These are phyloP conservation scores for Zosterops japonicus DNA, from an alignment of 2,113 vertebrate genomes.

Conservation along the genomic window DNA sequence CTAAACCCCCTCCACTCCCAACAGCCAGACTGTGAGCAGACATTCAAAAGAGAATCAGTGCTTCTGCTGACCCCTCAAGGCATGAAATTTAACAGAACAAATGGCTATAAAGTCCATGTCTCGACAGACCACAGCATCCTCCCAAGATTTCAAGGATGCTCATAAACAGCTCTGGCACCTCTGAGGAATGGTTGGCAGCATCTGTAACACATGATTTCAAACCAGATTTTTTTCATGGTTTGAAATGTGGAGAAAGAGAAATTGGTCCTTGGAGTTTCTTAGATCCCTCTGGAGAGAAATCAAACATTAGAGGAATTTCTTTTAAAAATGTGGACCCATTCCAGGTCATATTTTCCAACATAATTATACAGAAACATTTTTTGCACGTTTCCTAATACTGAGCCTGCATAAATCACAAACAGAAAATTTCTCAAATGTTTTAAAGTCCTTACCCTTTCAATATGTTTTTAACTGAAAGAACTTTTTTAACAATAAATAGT, in stretches of 20 bases:
- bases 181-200: rapidly evolving
- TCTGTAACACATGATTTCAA: not conserved
- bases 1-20: not conserved
- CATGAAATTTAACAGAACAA: not conserved
- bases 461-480: not conserved
- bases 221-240: not conserved
- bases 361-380: not conserved
- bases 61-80: not conserved
- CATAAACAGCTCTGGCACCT: not conserved
- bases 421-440: not conserved
- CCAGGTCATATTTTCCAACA: not conserved
- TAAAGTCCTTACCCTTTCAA: not conserved
- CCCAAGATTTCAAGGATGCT: not conserved
- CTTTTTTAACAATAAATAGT: not conserved
- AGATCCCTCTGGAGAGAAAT: not conserved
- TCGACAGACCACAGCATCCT: not conserved
- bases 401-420: not conserved
- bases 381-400: not conserved
- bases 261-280: not conserved
- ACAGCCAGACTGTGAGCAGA: not conserved
- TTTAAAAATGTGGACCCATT: not conserved
- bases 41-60: not conserved
- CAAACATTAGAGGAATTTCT: not conserved
- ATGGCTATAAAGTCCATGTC: not conserved
- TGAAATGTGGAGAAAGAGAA: not conserved